Evolutionary conservation across 2,888 invertebrate genomes (phyloP), one percentile per base, ranked within the genome.

Genomic region (Frankliniella intonsa): DNA sequence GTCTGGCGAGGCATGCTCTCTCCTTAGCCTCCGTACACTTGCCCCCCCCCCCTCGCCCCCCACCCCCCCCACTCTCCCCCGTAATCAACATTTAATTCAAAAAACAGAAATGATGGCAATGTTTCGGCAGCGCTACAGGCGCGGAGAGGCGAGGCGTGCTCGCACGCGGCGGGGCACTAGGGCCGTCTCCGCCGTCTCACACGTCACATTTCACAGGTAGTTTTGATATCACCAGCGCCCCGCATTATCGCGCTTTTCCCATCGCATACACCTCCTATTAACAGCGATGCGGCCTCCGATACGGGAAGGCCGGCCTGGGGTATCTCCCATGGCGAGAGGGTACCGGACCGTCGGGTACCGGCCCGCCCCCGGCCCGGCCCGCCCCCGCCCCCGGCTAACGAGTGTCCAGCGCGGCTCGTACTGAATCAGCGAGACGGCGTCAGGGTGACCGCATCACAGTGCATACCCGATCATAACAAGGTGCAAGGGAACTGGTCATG

Each of bases 151-250:
- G n/a, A 17, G 65, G 65, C n/a, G n/a, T n/a, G 65, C 2, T 9
- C n/a, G 8, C 22, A n/a, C n/a, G 8, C 69, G 69, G 69, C n/a
- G 69, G 22, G 69, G 69, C 69, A 25, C 22, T 55, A 11, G 69
- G 55, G 14, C 3, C 55, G 55, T 2, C n/a, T 19, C 12, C 55
- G 55, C 55, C 55, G 69, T 76, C 69, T 76, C 69, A 25, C 69
- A 76, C 69, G 69, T 76, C 69, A 76, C 69, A 76, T 76, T 76
- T 76, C 69, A 76, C 69, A 76, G 69, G 69, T 76, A 25, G 69
- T 69, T 69, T 69, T 22, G 69, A 69, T 76, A 76, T 76, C 69
- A 76, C 69, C 62, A 62, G 62, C 62, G 14, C 62, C 19, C 62
- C 69, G 22, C 69, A n/a, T 69, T 76, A 76, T 76, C 69, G 62